Evolutionary conservation across 2,113 vertebrate genomes (phyloP), one percentile per base, ranked within the genome.

Genomic region (Thymallus thymallus): DNA sequence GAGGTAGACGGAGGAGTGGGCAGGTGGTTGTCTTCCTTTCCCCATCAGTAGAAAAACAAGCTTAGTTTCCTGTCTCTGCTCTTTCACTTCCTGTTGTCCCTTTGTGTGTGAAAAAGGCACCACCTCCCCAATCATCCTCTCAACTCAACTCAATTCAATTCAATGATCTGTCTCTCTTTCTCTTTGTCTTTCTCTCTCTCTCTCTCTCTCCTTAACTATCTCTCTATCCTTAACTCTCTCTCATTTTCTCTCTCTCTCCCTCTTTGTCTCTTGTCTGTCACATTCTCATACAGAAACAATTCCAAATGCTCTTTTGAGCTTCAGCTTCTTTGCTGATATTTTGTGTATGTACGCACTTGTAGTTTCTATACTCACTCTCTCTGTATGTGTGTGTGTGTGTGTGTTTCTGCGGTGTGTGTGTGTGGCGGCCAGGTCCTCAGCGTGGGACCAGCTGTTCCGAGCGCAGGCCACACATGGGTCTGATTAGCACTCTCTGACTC

Each of bases 401-500:
- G 24, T 72, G 32, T 64, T 10, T 48, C 13, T 46, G 24, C 71
- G 72, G n/a, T n/a, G n/a, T n/a, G 76, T 68, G 72, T 78, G 82
- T 77, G 77, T 68, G 80, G 79, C 35, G 71, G 79, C 85, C 74
- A 76, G 80, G 41, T 82, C 74, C 84, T 87, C 87, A 88, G 80
- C 80, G 84, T 90, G 88, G 80, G 83, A 91, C 90, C 90, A 93
- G 91, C 91, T 93, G 91, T 90, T 92, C 78, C 60, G 87, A 89
- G 88, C 80, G 56, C 83, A 70, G 85, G 87, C 90, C 90, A 90
- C 91, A 92, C 92, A 91, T 92, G 91, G 88, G 80, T 90, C 88
- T 91, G 90, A 90, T 92, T 91, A 91, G 86, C 85, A 92, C 89
- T 87, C 86, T 80, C 85, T 87, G 89, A 91, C 88, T 87, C 88